Evolutionary conservation across 2,888 invertebrate species (phyloP).

Genomic region (Pocota personata): DNA sequence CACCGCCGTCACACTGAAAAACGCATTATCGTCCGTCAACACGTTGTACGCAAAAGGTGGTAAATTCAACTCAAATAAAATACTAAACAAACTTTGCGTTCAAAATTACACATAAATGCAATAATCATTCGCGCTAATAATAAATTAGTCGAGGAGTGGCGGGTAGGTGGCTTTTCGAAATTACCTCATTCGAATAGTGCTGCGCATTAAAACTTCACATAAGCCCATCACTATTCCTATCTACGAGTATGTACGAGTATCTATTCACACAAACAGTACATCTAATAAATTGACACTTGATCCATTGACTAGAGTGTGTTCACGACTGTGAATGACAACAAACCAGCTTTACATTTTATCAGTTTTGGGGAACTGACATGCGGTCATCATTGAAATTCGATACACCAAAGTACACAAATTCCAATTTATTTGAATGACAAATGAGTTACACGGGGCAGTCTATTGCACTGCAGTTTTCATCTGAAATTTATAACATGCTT

Average conservation of each 20-base stretch:
- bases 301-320: constrained; percentile 7
- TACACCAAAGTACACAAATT: constrained; percentile 58
- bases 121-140: not conserved
- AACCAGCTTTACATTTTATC: constrained; percentile 16
- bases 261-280: not conserved
- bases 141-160: not conserved
- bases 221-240: not conserved
- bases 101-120: not conserved
- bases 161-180: not conserved
- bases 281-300: constrained; percentile 54
- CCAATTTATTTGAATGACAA: constrained; percentile 36
- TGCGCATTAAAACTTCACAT: constrained; percentile 14
- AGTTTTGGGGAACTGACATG: constrained; percentile 44
- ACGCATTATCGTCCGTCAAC: constrained; percentile 10
- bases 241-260: not conserved
- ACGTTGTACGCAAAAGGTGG: not conserved
- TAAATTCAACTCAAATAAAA: constrained; percentile 17
- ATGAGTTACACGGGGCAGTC: not conserved
- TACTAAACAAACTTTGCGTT: not conserved
- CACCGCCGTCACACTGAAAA: not conserved
- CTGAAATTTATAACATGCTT: not conserved
- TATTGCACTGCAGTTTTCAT: not conserved
- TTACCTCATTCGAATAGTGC: constrained; percentile 20
- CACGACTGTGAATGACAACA: not conserved
- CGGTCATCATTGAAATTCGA: constrained; percentile 64